phyloP scores from a whole-genome alignment of 2,888 invertebrate species.

The Macroteleia sp. region DNA sequence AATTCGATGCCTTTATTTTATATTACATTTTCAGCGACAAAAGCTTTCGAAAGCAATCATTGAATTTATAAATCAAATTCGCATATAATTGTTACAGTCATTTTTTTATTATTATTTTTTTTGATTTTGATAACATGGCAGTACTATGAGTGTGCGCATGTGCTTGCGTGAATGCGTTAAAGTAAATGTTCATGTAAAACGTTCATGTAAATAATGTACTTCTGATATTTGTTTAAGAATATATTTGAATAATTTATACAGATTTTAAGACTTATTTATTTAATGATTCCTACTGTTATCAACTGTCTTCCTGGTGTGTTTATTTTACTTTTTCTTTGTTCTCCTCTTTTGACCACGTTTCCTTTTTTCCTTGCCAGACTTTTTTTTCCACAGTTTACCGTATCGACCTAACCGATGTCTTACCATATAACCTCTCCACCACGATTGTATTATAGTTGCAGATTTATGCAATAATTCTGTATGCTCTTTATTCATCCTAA shows the following conservation, averaged over 20 bases:
- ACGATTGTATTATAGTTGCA: conserved; percentile 74
- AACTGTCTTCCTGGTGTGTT: too few relatives aligned
- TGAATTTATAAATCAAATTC: too few relatives aligned
- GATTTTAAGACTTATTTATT: too few relatives aligned
- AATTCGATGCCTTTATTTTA: too few relatives aligned
- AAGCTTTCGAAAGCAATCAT: too few relatives aligned
- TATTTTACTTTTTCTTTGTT: conserved; percentile 31
- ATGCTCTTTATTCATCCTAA: conserved; percentile 65
- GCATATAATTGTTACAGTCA: too few relatives aligned
- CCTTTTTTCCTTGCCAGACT: conserved; percentile 63
- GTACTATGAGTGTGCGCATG: conserved; percentile 69
- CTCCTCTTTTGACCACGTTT: conserved; percentile 18
- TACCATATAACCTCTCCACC: conserved; percentile 77
- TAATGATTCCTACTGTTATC: too few relatives aligned
- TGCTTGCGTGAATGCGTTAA: conserved; percentile 75
- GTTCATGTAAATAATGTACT: conserved; percentile 81
- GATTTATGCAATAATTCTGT: conserved; percentile 66
- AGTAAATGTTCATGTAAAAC: too few relatives aligned
- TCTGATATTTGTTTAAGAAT: conserved; percentile 82
- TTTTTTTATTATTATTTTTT: too few relatives aligned
- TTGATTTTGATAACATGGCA: conserved; percentile 35
- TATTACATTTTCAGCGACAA: too few relatives aligned
- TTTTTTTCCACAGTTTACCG: conserved; percentile 61
- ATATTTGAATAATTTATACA: conserved; percentile 83
- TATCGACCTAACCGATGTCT: conserved; percentile 73